phyloP scores from a whole-genome alignment of 2,113 vertebrate species.

The Nerophis ophidion region DNA sequence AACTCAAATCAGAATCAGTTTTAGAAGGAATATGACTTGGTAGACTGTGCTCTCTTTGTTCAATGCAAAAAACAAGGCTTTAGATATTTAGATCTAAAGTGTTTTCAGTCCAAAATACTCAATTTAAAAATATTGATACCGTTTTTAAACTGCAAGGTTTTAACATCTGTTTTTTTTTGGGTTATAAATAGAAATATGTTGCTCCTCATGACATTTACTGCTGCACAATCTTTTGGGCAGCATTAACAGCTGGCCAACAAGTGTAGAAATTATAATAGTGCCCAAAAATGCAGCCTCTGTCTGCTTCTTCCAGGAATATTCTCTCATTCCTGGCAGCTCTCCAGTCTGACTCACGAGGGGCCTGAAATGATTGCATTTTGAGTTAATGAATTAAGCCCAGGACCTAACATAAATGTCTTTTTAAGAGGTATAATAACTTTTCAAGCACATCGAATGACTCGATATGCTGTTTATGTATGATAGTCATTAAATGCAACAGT shows the following conservation, averaged over 20 bases:
- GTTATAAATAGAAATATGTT: neutral
- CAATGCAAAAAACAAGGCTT: too few species aligned
- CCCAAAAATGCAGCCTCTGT: neutral
- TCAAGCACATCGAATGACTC: conserved; percentile 2
- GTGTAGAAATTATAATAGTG: neutral
- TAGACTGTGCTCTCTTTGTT: too few species aligned
- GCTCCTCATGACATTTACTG: neutral
- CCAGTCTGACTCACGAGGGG: neutral
- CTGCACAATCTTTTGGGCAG: neutral
- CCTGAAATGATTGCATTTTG: neutral
- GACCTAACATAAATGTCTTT: neutral
- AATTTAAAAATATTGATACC: neutral
- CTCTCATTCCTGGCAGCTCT: neutral
- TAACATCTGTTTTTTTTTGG: neutral
- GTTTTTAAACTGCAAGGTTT: neutral
- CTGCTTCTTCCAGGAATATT: neutral
- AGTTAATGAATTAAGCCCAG: neutral
- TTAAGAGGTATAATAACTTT: conserved; percentile 3
- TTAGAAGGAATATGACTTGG: too few species aligned
- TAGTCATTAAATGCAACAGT: conserved; percentile 5
- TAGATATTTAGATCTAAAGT: too few species aligned
- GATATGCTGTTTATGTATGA: conserved; percentile 3
- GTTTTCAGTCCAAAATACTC: neutral
- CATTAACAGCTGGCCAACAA: neutral
- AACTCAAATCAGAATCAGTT: too few species aligned